These are phyloP conservation scores for Eptesicus fuscus DNA, from an alignment of 2,113 vertebrate species.

Conservation along the genomic window DNA sequence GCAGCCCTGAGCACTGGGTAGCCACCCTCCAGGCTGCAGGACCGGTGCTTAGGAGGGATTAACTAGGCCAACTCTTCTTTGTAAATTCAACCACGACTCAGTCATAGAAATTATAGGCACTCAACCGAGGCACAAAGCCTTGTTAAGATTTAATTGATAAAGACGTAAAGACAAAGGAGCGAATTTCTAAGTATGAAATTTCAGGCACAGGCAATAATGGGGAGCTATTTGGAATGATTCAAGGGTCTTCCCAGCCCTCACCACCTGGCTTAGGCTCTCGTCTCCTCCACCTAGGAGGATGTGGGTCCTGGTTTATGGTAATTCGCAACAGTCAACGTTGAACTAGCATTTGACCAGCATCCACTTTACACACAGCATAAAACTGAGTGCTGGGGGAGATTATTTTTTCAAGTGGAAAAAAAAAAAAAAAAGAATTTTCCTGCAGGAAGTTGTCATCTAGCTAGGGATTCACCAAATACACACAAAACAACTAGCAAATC, in stretches of 20 bases:
- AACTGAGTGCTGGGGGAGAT: not conserved
- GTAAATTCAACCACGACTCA: not conserved
- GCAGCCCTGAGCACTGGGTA: not conserved
- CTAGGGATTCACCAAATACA: not conserved
- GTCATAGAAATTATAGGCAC: constrained; percentile 10
- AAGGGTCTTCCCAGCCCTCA: not conserved
- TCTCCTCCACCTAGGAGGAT: not conserved
- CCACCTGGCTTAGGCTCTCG: not conserved
- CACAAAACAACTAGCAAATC: not conserved
- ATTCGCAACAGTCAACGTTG: not conserved
- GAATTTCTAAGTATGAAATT: constrained; percentile 38
- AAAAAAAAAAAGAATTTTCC: not conserved
- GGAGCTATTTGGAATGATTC: not conserved
- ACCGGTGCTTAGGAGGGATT: not conserved
- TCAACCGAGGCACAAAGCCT: not conserved
- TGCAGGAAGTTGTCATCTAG: not conserved
- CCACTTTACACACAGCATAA: not conserved
- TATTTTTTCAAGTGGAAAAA: not conserved
- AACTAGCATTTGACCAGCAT: not conserved
- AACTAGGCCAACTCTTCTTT: not conserved
- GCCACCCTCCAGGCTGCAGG: not conserved
- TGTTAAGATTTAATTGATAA: not conserved
- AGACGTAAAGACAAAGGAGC: constrained; percentile 18
- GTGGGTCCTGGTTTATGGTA: rapidly evolving
- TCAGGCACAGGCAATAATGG: not conserved